These are phyloP conservation scores for Etheostoma perlongum DNA, from an alignment of 2,797 vertebrate genomes.

Conservation along the genomic window DNA sequence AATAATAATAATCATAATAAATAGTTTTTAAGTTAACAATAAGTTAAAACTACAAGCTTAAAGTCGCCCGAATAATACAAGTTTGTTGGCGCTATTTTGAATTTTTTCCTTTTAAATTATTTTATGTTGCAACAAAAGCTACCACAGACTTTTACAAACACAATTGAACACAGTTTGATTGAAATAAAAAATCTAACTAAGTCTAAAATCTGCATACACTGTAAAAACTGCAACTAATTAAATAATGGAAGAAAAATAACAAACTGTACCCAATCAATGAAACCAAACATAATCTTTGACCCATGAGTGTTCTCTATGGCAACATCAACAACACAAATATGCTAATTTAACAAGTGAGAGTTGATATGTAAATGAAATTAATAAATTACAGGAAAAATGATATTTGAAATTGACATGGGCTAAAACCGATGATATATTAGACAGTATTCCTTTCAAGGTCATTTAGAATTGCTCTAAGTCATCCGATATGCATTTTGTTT, in stretches of 20 bases:
- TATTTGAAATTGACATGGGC: constrained; percentile 88
- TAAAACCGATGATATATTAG: constrained; percentile 89
- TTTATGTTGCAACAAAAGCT: constrained; percentile 97
- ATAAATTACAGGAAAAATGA: constrained; percentile 88
- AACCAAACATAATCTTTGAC: constrained; percentile 87
- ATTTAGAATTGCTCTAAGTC: constrained; percentile 79
- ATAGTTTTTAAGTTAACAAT: constrained; percentile 98
- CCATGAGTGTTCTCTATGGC: constrained; percentile 90
- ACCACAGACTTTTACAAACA: constrained; percentile 97
- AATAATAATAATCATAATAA: constrained; percentile 92
- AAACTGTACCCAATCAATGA: constrained; percentile 87
- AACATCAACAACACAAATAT: constrained; percentile 91
- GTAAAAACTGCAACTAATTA: constrained; percentile 91
- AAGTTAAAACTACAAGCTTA: constrained; percentile 99
- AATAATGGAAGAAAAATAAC: constrained; percentile 88
- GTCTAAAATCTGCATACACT: constrained; percentile 91
- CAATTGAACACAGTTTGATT: constrained; percentile 94
- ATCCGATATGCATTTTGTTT: constrained; percentile 82
- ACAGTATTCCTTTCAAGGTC: constrained; percentile 88
- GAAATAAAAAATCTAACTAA: constrained; percentile 92
- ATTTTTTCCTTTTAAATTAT: constrained; percentile 91
- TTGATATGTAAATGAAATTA: constrained; percentile 89
- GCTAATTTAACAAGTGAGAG: constrained; percentile 88
- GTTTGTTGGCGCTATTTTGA: constrained; percentile 96
- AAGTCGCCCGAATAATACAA: constrained; percentile 97